Conservation (phyloP, 2,888 invertebrate genomes). For the Flexamia atlantica region DNA sequence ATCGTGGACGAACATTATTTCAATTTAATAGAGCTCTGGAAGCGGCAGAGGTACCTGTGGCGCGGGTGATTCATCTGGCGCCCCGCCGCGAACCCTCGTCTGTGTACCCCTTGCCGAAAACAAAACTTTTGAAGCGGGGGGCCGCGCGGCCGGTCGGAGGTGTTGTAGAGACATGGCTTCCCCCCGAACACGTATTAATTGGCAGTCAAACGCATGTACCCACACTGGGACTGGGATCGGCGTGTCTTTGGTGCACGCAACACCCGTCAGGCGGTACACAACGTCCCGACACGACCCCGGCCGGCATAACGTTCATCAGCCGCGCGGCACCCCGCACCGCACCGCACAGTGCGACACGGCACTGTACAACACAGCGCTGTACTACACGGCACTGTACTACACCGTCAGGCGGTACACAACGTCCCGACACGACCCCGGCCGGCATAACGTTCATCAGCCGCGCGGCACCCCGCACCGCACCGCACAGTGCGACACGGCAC, state of each 20-base stretch:
- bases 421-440: conserved; percentile 12
- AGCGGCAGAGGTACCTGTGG: conserved; percentile 48
- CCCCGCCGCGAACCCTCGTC: conserved; percentile 33
- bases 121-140: conserved; percentile 60
- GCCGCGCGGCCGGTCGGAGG: conserved; percentile 38
- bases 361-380: too few relatives aligned
- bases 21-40: conserved; percentile 55
- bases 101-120: conserved; percentile 52
- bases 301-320: conserved; percentile 17
- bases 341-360: not conserved
- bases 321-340: not conserved
- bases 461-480: not conserved
- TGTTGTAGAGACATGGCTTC: conserved; percentile 52
- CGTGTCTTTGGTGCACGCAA: conserved; percentile 39
- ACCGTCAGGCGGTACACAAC: conserved; percentile 18
- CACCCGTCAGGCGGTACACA: not conserved
- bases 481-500: too few relatives aligned
- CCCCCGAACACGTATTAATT: conserved; percentile 53
- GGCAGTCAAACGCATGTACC: conserved; percentile 52
- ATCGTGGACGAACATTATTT: conserved; percentile 54
- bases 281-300: conserved; percentile 12
- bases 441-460: conserved; percentile 18
- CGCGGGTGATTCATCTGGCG: conserved; percentile 46
- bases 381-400: not conserved
- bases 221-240: not conserved